Base-by-base conservation (phyloP, 2,797 vertebrate genomes). In the Psittacula echo region DNA sequence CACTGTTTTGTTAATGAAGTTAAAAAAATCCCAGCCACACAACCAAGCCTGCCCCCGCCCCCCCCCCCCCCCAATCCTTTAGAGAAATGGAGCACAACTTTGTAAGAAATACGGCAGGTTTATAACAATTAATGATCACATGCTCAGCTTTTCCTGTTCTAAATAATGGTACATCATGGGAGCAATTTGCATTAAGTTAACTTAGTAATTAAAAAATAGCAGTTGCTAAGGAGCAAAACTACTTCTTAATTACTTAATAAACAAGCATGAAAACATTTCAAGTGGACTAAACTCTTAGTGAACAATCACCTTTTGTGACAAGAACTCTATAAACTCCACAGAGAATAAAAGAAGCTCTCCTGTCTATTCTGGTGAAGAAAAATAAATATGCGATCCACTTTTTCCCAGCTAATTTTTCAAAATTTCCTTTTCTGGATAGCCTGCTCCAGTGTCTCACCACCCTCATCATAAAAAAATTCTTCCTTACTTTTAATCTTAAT, bases 201-300 rank as follows among this genome's bases (percentile, higher is more conserved):
- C 24, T 61, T 64, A 17, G 37, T 60, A 71, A 58, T 80, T 85
- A 83, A 93, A 65, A 89, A 95, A 89, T 78, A 22, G 4, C 39
- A 80, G 26, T 87, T 85, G 45, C 42, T 91, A 67, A 78, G 72
- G 14, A 93, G 58, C 7, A 86, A 90, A 87, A 39, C 7, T 60
- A 16, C 30, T 61, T 34, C 16, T 76, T 87, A 95, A 78, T 89
- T 95, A 61, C 41, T 78, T 83, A 85, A 89, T 85, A 94, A 93
- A 86, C 10, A 87, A 54, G 10, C n/a, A 78, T 47, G 30, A 76
- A 87, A 87, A 95, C 3, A 50, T 87, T 95, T 90, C 41, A 76
- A 70, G 47, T 62, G 58, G 34, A 76, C 54, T 85, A 87, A 91
- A 54, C 6, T 39, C 27, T 88, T 66, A 48, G 19, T 13, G 39